phyloP scores from a whole-genome alignment of 2,797 vertebrate genomes.

The Etheostoma nigrum region DNA sequence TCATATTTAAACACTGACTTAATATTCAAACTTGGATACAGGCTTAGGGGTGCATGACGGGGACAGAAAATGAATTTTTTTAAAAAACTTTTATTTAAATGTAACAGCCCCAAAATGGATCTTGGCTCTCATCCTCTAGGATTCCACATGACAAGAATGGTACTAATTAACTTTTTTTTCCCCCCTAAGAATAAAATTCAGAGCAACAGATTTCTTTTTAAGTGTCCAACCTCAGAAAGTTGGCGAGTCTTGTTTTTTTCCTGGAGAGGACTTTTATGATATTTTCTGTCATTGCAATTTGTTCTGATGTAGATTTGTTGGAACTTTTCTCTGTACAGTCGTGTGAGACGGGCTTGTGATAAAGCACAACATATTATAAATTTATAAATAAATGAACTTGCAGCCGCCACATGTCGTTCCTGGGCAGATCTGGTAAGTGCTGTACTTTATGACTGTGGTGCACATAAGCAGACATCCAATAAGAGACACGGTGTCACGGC shows the following conservation, averaged over 20 bases:
- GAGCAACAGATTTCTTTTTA: slow-evolving; percentile 32
- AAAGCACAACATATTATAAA: slow-evolving; percentile 10
- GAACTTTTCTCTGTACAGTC: not conserved
- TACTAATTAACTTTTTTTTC: slow-evolving; percentile 29
- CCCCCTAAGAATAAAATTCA: slow-evolving; percentile 16
- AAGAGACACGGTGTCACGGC: slow-evolving; percentile 16
- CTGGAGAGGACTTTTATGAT: slow-evolving; percentile 5
- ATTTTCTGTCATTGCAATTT: not conserved
- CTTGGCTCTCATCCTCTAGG: slow-evolving; percentile 34
- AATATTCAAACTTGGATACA: slow-evolving; percentile 11
- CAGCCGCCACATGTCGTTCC: slow-evolving; percentile 18
- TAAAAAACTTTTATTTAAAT: slow-evolving; percentile 17
- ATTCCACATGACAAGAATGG: slow-evolving; percentile 48
- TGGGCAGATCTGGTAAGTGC: slow-evolving; percentile 3
- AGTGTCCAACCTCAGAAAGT: slow-evolving; percentile 23
- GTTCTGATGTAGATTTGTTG: slow-evolving; percentile 10
- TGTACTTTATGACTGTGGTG: slow-evolving; percentile 29
- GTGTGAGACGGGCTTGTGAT: not conserved
- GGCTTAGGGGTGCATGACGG: slow-evolving; percentile 31
- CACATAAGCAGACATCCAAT: slow-evolving; percentile 30
- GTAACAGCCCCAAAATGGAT: slow-evolving; percentile 22
- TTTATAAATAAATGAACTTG: slow-evolving; percentile 43
- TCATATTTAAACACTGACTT: slow-evolving; percentile 28
- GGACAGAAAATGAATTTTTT: not conserved
- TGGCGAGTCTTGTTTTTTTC: slow-evolving; percentile 16